Evolutionary conservation across 1,140 invertebrate species (phyloP).

Genomic region (Hyposmocoma kahamanoa): DNA sequence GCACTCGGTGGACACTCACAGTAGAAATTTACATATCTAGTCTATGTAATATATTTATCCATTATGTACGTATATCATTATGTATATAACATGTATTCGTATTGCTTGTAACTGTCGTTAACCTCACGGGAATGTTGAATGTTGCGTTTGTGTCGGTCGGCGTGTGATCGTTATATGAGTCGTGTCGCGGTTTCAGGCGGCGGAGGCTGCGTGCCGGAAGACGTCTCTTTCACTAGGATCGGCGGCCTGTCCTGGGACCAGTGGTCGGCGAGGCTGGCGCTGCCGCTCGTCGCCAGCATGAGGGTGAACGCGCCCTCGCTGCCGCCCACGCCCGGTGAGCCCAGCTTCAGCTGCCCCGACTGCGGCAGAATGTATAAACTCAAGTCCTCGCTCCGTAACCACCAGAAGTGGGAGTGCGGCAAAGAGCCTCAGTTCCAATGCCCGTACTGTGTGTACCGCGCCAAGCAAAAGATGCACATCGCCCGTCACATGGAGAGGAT

Average conservation of each 20-base stretch:
- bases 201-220: slow-evolving; percentile 61
- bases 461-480: slow-evolving; percentile 91
- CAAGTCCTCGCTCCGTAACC: slow-evolving; percentile 87
- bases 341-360: slow-evolving; percentile 83
- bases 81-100: slow-evolving; percentile 23
- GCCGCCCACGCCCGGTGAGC: slow-evolving; percentile 57
- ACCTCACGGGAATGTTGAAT: slow-evolving; percentile 42
- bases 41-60: slow-evolving; percentile 23
- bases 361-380: slow-evolving; percentile 89
- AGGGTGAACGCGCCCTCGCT: slow-evolving; percentile 41
- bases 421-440: slow-evolving; percentile 89
- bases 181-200: slow-evolving; percentile 30
- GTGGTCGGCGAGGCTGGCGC: slow-evolving; percentile 75
- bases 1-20: slow-evolving; percentile 67
- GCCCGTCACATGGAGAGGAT: slow-evolving; percentile 89
- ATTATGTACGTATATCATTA: slow-evolving; percentile 25
- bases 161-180: slow-evolving; percentile 15
- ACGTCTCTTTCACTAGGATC: slow-evolving; percentile 80
- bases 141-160: slow-evolving; percentile 23
- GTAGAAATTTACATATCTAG: slow-evolving; percentile 36
- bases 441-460: slow-evolving; percentile 86
- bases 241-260: slow-evolving; percentile 80
- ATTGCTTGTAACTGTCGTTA: slow-evolving; percentile 42
- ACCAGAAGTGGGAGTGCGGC: slow-evolving; percentile 91
- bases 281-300: slow-evolving; percentile 70